Conservation (phyloP, 2,113 vertebrate genomes). For the Cynocephalus volans region DNA sequence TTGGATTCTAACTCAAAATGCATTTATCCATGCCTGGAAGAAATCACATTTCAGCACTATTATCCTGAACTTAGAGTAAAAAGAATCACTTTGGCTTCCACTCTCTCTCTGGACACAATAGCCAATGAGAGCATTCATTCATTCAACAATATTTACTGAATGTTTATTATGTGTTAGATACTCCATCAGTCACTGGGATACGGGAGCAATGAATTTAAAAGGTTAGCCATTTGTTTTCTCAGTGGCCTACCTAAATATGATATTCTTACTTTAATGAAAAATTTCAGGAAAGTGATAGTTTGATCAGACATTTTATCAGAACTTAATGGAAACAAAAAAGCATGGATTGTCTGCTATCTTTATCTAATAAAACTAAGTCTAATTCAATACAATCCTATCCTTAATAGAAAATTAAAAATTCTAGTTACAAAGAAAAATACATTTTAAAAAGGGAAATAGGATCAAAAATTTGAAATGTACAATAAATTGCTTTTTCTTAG, state of each 20-base stretch:
- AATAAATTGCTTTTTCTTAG: background rate
- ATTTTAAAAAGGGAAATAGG: background rate
- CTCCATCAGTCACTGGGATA: background rate
- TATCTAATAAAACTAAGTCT: background rate
- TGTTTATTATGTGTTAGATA: background rate
- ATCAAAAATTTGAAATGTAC: background rate
- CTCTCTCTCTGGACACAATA: background rate
- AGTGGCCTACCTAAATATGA: background rate
- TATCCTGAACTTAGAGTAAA: background rate
- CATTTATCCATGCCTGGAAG: background rate
- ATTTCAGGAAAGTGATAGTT: background rate
- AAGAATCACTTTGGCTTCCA: background rate
- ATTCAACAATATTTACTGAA: background rate
- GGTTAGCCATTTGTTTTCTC: background rate
- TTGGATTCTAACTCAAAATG: conserved; percentile 4
- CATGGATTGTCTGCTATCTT: background rate
- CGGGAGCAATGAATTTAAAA: background rate
- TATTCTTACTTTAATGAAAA: background rate
- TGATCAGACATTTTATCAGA: background rate
- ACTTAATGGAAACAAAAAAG: background rate
- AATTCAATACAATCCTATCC: background rate
- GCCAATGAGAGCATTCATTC: background rate
- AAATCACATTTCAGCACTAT: background rate
- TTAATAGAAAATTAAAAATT: conserved; percentile 6
- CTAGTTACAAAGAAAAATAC: conserved; percentile 7